A percentile compares a stretch with the other conserved stretches of the same genome.
phyloP scores from a whole-genome alignment of 2,888 invertebrate genomes.

The Meandrusa payeni region DNA sequence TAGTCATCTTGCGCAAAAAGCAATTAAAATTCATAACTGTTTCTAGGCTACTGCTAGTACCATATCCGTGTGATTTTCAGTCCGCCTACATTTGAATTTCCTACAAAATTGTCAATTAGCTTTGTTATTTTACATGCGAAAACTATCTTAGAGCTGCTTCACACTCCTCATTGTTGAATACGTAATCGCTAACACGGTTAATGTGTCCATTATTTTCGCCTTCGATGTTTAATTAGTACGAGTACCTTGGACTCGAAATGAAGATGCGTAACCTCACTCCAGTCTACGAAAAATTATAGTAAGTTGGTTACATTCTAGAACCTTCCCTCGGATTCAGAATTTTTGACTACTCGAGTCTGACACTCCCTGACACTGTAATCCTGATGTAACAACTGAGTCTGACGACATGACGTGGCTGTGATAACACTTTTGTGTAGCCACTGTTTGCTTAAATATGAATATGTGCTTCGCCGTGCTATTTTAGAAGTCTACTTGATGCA shows the following conservation, averaged over 20 bases:
- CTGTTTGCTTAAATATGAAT: too few species aligned
- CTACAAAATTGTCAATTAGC: constrained; percentile 1
- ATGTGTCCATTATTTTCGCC: not conserved
- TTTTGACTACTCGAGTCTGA: too few species aligned
- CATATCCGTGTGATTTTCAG: constrained; percentile 9
- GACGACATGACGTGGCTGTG: too few species aligned
- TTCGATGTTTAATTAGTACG: not conserved
- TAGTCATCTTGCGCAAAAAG: constrained; percentile 6
- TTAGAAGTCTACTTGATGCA: too few species aligned
- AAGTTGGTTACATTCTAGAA: too few species aligned
- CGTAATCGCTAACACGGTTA: not conserved
- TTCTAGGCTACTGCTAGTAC: constrained; percentile 2
- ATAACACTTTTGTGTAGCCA: too few species aligned
- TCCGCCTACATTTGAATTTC: not conserved
- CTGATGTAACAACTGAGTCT: too few species aligned
- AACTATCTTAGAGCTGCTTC: not conserved
- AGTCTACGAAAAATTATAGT: too few species aligned
- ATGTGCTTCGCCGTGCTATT: too few species aligned
- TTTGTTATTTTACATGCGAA: not conserved
- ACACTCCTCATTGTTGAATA: not conserved
- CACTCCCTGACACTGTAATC: too few species aligned
- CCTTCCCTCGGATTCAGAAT: too few species aligned
- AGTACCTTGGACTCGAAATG: not conserved
- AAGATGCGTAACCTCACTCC: too few species aligned
- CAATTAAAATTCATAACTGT: constrained; percentile 3